Percentiles rank a stretch among this genome's conserved stretches.
Evolutionary conservation across 2,797 vertebrate genomes (phyloP).

Genomic region (Poecilia picta): DNA sequence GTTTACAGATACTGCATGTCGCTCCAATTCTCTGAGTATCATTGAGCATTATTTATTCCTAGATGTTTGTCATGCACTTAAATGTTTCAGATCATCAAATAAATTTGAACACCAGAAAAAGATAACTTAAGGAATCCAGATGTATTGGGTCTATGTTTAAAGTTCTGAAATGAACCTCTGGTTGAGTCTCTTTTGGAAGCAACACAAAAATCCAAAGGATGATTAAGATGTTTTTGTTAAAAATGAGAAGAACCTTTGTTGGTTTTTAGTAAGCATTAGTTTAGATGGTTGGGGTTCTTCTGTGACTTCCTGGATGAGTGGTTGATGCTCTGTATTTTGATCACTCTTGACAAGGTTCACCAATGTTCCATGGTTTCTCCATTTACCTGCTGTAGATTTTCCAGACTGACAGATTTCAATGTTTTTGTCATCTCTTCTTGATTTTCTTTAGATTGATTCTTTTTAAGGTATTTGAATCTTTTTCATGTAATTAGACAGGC

Average conservation of each 20-base stretch:
- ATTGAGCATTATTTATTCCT: neutral
- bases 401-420: neutral
- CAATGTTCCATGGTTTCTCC: neutral
- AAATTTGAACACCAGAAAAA: neutral
- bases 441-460: neutral
- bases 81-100: neutral
- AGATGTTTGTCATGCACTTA: neutral
- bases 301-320: neutral
- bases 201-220: neutral
- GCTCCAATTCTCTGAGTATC: neutral
- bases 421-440: neutral
- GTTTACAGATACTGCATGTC: neutral
- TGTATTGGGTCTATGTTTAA: neutral
- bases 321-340: neutral
- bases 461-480: neutral
- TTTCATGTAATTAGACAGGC: neutral
- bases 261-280: neutral
- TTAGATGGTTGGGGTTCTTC: neutral
- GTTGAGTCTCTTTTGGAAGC: neutral
- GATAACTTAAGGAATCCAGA: neutral
- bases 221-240: neutral
- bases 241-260: neutral
- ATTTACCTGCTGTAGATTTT: neutral
- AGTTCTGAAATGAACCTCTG: neutral
- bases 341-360: no score